Percentiles rank a stretch among this genome's conserved stretches.
Evolutionary conservation across 2,797 vertebrate species (phyloP).

Genomic region (Rhinogobio ventralis): DNA sequence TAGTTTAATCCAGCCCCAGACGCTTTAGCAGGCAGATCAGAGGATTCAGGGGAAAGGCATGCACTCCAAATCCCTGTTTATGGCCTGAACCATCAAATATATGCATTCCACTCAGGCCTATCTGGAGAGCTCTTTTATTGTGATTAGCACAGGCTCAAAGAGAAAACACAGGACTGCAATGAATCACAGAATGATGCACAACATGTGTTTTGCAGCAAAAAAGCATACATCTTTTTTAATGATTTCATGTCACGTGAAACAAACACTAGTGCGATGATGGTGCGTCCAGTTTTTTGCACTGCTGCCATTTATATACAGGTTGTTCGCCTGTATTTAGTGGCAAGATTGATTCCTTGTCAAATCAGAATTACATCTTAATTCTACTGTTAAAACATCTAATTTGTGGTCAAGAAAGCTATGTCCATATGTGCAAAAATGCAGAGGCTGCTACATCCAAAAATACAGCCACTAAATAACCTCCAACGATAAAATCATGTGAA

Average conservation of each 20-base stretch:
- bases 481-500: not conserved
- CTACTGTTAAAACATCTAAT: not conserved
- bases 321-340: not conserved
- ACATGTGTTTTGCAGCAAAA: not conserved
- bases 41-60: constrained; percentile 71
- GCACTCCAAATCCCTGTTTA: constrained; percentile 69
- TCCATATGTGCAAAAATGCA: not conserved
- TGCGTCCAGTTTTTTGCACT: not conserved
- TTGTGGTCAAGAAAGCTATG: not conserved
- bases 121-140: constrained; percentile 33
- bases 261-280: not conserved
- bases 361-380: not conserved
- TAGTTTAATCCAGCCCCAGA: constrained; percentile 75
- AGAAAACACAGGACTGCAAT: constrained; percentile 52
- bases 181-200: constrained; percentile 46
- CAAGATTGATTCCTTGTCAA: not conserved
- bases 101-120: constrained; percentile 72
- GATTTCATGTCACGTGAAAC: not conserved
- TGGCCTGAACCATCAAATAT: constrained; percentile 66
- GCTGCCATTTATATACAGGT: not conserved
- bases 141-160: constrained; percentile 55
- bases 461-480: not conserved
- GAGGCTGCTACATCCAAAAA: not conserved
- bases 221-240: not conserved
- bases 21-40: constrained; percentile 77